Base-by-base conservation (phyloP, 2,797 vertebrate species). In the Chrysocyon brachyurus region DNA sequence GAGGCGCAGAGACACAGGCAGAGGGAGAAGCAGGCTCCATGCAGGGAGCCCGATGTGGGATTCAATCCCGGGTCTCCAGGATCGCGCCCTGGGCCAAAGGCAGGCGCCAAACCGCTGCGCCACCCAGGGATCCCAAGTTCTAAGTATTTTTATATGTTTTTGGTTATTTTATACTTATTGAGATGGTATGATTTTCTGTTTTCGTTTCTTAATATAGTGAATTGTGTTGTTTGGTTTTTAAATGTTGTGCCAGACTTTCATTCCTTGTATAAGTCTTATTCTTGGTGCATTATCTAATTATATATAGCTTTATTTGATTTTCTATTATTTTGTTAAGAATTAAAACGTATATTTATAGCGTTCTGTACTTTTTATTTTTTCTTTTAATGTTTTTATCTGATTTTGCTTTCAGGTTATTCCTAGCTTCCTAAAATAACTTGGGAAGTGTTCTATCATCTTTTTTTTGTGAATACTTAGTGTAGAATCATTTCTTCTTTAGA, bases 401-500 rank as follows among this genome's bases (percentile, higher is more conserved):
- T 86, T 88, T 89, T 87, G 28, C n/a, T 68, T 75, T 81, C 52
- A 75, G 19, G 21, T 40, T 84, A 22, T 85, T 92, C 24, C 8
- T 56, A 28, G 22, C 12, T 4, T 92, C 19, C 4, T 91, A 36
- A 89, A 68, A 59, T 81, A 19, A 77, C n/a, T 81, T 84, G 68
- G 28, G 12, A 72, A 70, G 11, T 56, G 36, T 85, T 87, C 7
- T n/a, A 12, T 87, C 28, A 17, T 84, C 36, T 70, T 70, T 33
- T 33, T 87, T 81, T 75, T 72, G 68, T 10, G 4, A 90, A 72
- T 92, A 59, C 14, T 61, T 83, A 49, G 28, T 81, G 31, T 88
- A 93, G 77, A 92, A 84, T 70, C 88, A n/a, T 82, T 91, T 96
- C 16, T 95, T 57, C 28, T 12, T 82, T 96, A 54, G 19, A 70